Evolutionary conservation across 2,797 vertebrate genomes (phyloP).

Genomic region (Oreochromis mossambicus): DNA sequence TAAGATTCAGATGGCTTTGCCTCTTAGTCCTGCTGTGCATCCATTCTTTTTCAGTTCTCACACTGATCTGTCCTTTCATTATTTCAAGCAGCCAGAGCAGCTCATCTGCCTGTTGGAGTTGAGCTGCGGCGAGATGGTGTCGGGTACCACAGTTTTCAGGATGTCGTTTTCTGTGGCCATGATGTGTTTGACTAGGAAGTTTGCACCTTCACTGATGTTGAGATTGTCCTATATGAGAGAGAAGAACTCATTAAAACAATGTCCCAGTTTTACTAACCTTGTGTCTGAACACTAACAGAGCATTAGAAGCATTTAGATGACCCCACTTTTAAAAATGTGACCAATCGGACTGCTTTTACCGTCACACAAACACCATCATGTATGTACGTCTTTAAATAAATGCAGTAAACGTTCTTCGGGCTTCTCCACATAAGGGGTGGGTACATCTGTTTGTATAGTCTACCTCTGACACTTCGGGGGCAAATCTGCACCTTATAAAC

Average conservation of each 20-base stretch:
- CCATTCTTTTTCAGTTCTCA: not conserved
- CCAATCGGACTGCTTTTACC: not conserved
- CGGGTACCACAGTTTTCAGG: slow-evolving; percentile 80
- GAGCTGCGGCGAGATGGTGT: slow-evolving; percentile 87
- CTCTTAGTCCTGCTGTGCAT: not conserved
- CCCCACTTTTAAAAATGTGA: not conserved
- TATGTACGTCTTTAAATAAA: not conserved
- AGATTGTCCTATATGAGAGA: slow-evolving; percentile 84
- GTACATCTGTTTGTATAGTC: not conserved
- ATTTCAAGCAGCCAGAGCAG: slow-evolving; percentile 89
- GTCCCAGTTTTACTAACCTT: not conserved
- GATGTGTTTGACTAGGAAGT: slow-evolving; percentile 95
- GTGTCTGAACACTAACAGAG: not conserved
- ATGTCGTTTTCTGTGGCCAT: slow-evolving; percentile 91
- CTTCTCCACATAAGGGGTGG: not conserved
- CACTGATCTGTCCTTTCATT: slow-evolving; percentile 40
- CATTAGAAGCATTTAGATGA: not conserved
- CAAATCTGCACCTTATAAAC: slow-evolving; percentile 17
- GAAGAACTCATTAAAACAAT: not conserved
- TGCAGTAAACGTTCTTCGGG: not conserved
- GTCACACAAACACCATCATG: not conserved
- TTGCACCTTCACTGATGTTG: slow-evolving; percentile 92
- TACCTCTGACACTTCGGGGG: not conserved
- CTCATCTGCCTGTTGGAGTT: slow-evolving; percentile 72
- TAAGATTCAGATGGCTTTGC: not conserved